Percentiles rank a stretch among this genome's conserved stretches.
Conservation (phyloP, 2,113 vertebrate species). For the Heliornis fulica region DNA sequence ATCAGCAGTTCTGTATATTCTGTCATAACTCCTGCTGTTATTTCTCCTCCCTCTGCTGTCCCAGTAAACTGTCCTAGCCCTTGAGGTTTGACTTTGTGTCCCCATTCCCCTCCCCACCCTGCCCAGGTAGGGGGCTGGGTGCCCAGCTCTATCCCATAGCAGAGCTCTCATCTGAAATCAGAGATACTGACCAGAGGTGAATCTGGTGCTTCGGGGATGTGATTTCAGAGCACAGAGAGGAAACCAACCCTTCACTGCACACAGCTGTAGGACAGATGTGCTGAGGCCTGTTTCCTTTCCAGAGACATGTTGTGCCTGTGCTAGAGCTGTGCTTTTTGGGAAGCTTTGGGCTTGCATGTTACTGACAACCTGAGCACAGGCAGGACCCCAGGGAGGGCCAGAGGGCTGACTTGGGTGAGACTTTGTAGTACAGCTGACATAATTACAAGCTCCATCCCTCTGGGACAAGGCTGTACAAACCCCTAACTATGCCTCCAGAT, state of each 20-base stretch:
- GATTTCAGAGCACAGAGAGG: neutral
- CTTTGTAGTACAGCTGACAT: neutral
- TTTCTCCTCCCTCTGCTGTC: too few species aligned
- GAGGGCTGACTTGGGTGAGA: neutral
- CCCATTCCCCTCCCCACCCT: too few species aligned
- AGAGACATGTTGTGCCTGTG: neutral
- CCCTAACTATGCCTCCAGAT: neutral
- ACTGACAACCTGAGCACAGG: neutral
- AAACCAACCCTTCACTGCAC: neutral
- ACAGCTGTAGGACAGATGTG: neutral
- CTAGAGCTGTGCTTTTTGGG: neutral
- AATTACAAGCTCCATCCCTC: neutral
- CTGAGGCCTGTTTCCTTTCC: neutral
- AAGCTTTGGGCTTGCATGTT: neutral
- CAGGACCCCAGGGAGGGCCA: neutral
- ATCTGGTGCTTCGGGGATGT: neutral
- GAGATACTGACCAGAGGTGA: neutral
- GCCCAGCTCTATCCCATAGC: neutral
- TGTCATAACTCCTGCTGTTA: too few species aligned
- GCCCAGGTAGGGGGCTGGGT: too few species aligned
- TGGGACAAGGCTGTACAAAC: neutral
- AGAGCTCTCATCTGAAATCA: neutral
- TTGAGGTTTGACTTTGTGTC: too few species aligned
- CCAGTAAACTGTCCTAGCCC: too few species aligned
- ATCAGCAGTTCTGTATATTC: too few species aligned